These are phyloP conservation scores for Phallusia fumigata DNA, from an alignment of 23 tunicate species.

Conservation along the genomic window DNA sequence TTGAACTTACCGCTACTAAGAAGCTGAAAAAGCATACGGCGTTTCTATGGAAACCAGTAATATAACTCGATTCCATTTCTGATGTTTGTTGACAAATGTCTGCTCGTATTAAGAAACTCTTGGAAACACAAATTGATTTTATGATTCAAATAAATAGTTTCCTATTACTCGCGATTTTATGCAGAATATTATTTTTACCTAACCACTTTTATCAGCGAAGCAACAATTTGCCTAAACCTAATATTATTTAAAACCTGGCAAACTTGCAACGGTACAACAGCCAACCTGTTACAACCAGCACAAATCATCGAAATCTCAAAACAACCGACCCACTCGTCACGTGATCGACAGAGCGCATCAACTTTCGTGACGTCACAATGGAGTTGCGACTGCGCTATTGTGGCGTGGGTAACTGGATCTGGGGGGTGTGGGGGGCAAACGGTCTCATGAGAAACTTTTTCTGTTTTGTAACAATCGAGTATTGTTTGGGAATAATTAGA, in stretches of 20 bases:
- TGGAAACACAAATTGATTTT: too few relatives aligned
- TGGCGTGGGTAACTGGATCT: neutral
- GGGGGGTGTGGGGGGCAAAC: neutral
- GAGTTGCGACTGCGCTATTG: neutral
- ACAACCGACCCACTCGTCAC: neutral
- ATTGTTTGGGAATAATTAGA: too few relatives aligned
- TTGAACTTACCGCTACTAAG: constrained; percentile 3
- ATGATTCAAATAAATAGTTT: too few relatives aligned
- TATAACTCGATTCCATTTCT: neutral
- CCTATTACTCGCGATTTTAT: too few relatives aligned
- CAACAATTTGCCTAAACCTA: too few relatives aligned
- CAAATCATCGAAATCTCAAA: too few relatives aligned
- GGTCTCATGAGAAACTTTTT: neutral
- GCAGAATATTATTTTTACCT: too few relatives aligned
- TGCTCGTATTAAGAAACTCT: too few relatives aligned
- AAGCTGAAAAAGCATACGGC: constrained; percentile 10
- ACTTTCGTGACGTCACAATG: neutral
- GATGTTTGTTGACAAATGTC: neutral
- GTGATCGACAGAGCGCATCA: neutral
- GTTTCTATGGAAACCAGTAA: neutral
- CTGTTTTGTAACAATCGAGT: neutral
- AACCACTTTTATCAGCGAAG: too few relatives aligned
- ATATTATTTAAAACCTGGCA: too few relatives aligned
- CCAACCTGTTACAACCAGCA: too few relatives aligned
- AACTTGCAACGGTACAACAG: too few relatives aligned